phyloP scores from a whole-genome alignment of 2,113 vertebrate genomes.

The Apteryx owenii region DNA sequence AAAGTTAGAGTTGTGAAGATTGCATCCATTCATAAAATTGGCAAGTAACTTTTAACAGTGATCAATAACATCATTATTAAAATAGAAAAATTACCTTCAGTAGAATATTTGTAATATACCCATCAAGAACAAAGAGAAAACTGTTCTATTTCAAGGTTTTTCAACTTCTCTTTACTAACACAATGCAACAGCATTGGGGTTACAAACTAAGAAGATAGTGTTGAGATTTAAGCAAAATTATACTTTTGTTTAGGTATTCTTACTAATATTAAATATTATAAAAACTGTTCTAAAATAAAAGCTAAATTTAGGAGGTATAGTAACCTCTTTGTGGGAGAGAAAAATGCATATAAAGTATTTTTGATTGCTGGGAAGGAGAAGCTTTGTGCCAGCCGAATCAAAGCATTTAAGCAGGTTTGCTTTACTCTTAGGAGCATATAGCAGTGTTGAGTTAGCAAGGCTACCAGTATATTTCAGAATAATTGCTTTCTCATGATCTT shows the following conservation, averaged over 20 bases:
- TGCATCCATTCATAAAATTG: not conserved
- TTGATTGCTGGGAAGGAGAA: not conserved
- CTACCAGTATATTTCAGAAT: not conserved
- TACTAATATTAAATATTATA: not conserved
- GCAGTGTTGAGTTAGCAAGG: not conserved
- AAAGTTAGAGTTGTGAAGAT: not conserved
- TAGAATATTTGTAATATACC: not conserved
- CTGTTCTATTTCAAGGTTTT: not conserved
- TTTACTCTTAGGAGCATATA: not conserved
- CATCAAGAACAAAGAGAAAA: not conserved
- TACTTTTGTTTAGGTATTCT: not conserved
- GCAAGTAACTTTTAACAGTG: not conserved
- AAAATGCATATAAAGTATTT: not conserved
- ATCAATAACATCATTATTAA: not conserved
- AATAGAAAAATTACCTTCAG: not conserved
- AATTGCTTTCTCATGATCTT: not conserved
- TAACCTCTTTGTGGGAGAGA: not conserved
- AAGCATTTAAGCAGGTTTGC: not conserved
- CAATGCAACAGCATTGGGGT: not conserved
- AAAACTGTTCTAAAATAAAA: not conserved
- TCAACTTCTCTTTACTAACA: not conserved
- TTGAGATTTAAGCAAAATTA: not conserved
- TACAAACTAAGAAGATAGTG: not conserved
- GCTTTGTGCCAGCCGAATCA: not conserved
- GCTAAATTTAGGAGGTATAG: not conserved